Evolutionary conservation across 2,113 vertebrate genomes (phyloP), one percentile per base, ranked within the genome.

Genomic region (Regulus satrapa): DNA sequence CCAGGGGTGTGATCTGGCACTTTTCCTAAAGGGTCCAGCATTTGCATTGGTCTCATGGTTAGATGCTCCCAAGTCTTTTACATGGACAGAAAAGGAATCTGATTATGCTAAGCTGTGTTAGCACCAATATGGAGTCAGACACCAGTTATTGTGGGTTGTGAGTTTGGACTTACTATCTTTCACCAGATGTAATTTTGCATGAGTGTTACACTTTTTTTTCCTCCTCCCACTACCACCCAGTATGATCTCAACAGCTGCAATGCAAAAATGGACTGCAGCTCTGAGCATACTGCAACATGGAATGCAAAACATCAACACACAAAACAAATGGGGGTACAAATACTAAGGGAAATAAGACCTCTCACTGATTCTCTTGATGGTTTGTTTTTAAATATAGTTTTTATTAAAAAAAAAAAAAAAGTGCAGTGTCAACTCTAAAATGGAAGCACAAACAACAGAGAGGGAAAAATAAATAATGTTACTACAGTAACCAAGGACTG

Each of bases 1-100:
- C 98, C 98, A 98, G 97, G 97, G 96, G 95, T 94, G 97, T 97
- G 98, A 96, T 97, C 98, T 97, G 98, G 97, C 98, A 98, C 96
- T 97, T 97, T 93, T 95, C 93, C 49, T 95, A 97, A 97, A 98
- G 97, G 98, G 97, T 97, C 92, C 94, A 97, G 97, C 90, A 21
- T 95, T 81, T 96, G 91, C 97, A 96, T 97, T 97, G 95, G 49
- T 63, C 75, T 92, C 67, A 86, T 83, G 46, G 91, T 94, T 94
- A 92, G 96, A 97, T 0, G 2, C 88, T 96, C 28, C 41, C 85
- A 91, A 96, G 83, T 92, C 89, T 96, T 97, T 87, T 80, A 84
- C n/a, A 89, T 31, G 88, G 97, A 96, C 84, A 96, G 89, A 95
- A 95, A 95, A 95, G 94, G 84, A 85, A 94, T 95, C 89, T 67